Conservation (phyloP, 2,113 vertebrate species). For the Cephalopterus ornatus region DNA sequence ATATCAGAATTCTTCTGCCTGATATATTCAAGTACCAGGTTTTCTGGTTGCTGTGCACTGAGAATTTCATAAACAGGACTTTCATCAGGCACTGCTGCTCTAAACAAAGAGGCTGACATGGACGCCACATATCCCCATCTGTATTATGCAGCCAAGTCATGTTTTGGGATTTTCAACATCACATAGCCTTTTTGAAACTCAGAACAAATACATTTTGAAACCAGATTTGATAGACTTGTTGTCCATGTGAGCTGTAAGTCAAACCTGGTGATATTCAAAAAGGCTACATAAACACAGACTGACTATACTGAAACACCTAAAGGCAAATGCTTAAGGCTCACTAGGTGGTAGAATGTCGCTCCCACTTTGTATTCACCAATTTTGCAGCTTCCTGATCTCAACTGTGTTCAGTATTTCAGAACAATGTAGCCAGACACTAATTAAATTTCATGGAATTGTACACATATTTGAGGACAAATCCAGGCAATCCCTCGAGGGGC, state of each 20-base stretch:
- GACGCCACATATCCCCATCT: background rate
- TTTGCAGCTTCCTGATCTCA: background rate
- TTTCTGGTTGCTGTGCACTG: background rate
- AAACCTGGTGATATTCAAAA: background rate
- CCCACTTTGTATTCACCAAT: background rate
- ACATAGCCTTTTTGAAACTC: background rate
- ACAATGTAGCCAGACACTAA: background rate
- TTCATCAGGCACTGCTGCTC: background rate
- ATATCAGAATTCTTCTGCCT: background rate
- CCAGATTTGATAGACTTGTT: background rate
- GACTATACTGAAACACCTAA: background rate
- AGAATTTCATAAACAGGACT: background rate
- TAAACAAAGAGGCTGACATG: background rate
- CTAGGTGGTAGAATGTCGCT: background rate
- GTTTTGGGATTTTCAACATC: background rate
- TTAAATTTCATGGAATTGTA: background rate
- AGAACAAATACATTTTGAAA: background rate
- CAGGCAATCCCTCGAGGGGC: background rate
- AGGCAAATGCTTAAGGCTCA: background rate
- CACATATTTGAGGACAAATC: background rate
- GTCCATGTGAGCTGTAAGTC: background rate
- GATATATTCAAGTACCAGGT: background rate
- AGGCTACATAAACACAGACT: background rate
- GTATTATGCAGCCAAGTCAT: background rate
- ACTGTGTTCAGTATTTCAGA: background rate